These are phyloP conservation scores for Tortrix viridana DNA, from an alignment of 2,888 invertebrate species.

Conservation along the genomic window DNA sequence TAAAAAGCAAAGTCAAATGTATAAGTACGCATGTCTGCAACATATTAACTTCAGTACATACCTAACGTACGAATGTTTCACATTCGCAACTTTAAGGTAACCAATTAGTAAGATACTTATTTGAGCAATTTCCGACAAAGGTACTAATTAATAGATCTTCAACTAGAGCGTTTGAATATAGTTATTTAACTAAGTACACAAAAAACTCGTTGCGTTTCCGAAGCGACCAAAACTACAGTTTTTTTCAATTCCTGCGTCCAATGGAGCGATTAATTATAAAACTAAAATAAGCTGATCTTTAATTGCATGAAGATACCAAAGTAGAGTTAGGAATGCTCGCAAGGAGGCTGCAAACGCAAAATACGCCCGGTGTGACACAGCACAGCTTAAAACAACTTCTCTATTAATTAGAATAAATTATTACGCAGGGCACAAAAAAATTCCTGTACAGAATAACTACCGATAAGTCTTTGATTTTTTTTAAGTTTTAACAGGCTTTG, in stretches of 20 bases:
- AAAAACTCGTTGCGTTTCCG: conserved; percentile 29
- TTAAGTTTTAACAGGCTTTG: no score
- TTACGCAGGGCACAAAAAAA: neutral
- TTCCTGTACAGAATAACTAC: no score
- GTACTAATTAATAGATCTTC: conserved; percentile 26
- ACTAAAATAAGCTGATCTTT: conserved; percentile 32
- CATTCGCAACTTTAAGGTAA: neutral
- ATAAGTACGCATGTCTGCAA: no score
- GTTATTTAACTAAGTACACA: conserved; percentile 1
- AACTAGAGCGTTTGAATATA: conserved; percentile 7
- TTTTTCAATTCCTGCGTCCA: conserved; percentile 9
- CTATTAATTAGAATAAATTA: neutral
- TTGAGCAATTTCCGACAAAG: conserved; percentile 23
- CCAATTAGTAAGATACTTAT: neutral
- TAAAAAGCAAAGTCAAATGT: no score
- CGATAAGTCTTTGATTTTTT: no score
- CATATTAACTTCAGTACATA: no score
- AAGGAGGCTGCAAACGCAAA: conserved; percentile 49
- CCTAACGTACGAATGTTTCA: no score
- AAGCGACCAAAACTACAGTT: conserved; percentile 15
- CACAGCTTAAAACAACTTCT: conserved; percentile 19
- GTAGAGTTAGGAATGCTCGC: conserved; percentile 37
- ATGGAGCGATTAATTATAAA: conserved; percentile 40
- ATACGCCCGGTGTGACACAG: conserved; percentile 58
- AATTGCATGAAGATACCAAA: conserved; percentile 33